Conservation (phyloP, 2,797 vertebrate species). For the Falco biarmicus region DNA sequence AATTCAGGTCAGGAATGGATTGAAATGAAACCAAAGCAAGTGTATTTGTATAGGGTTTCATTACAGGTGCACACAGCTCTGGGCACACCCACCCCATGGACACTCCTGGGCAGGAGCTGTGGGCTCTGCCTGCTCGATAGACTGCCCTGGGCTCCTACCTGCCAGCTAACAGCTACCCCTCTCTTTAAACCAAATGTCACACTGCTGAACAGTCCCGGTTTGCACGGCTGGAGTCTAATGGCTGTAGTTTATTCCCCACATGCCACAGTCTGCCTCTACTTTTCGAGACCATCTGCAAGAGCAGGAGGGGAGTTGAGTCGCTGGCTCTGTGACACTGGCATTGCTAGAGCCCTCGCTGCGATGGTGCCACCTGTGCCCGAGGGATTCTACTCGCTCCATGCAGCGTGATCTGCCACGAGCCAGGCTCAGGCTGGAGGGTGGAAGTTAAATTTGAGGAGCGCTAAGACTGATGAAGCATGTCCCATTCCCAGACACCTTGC, state of each 20-base stretch:
- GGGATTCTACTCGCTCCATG: background rate
- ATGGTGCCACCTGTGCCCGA: background rate
- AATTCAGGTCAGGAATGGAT: background rate
- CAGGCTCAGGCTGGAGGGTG: background rate
- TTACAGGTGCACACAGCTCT: background rate
- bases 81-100: fast-evolving
- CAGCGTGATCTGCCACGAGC: fast-evolving
- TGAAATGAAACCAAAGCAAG: background rate
- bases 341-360: background rate
- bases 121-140: background rate
- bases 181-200: background rate
- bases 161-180: background rate
- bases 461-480: background rate
- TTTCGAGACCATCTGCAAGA: background rate
- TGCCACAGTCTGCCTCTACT: background rate
- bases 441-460: background rate
- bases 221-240: slow-evolving; percentile 17
- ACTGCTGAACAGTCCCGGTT: fast-evolving
- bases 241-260: slow-evolving; percentile 43
- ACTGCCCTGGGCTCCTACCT: background rate
- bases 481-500: fast-evolving
- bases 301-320: background rate
- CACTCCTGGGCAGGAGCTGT: background rate
- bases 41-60: fast-evolving
- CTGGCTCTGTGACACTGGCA: background rate